A percentile compares a stretch with the other conserved stretches of the same genome.
Conservation (phyloP, 2,797 vertebrate species). For the Anguilla pacifica region DNA sequence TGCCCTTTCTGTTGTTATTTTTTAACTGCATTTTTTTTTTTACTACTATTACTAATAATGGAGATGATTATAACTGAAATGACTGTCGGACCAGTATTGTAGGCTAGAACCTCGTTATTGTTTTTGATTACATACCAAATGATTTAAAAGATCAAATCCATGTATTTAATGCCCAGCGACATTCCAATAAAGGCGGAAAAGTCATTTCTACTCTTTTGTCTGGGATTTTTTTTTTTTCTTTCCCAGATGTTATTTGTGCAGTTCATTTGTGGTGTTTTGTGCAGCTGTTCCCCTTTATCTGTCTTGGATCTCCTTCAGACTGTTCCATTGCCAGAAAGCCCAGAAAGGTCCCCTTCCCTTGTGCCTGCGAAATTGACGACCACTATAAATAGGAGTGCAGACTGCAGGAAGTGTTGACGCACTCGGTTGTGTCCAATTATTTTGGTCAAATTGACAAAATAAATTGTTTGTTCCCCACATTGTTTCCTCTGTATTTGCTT, state of each 20-base stretch:
- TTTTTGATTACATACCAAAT: slow-evolving; percentile 82
- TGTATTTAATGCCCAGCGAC: slow-evolving; percentile 89
- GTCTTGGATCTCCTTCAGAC: not conserved
- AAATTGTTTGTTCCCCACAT: slow-evolving; percentile 27
- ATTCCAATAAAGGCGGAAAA: slow-evolving; percentile 91
- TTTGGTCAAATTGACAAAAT: slow-evolving; percentile 15
- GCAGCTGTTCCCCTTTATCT: not conserved
- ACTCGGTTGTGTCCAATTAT: slow-evolving; percentile 21
- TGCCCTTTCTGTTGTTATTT: slow-evolving; percentile 71
- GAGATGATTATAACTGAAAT: slow-evolving; percentile 59
- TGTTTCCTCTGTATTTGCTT: slow-evolving; percentile 2
- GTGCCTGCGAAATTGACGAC: not conserved
- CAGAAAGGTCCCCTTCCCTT: not conserved
- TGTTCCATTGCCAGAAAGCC: not conserved
- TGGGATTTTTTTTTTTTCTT: not conserved
- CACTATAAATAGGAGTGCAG: slow-evolving; percentile 5
- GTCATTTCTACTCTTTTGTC: not conserved
- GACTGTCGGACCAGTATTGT: slow-evolving; percentile 89
- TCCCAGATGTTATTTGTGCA: not conserved
- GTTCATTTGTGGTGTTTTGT: not conserved
- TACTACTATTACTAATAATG: slow-evolving; percentile 45
- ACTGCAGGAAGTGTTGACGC: not conserved
- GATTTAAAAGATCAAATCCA: slow-evolving; percentile 81
- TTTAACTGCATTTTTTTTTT: slow-evolving; percentile 71
- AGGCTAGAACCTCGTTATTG: slow-evolving; percentile 78